A percentile compares a stretch with the other conserved stretches of the same genome.
Conservation (phyloP, 1,140 invertebrate species). For the Oncopeltus fasciatus region DNA sequence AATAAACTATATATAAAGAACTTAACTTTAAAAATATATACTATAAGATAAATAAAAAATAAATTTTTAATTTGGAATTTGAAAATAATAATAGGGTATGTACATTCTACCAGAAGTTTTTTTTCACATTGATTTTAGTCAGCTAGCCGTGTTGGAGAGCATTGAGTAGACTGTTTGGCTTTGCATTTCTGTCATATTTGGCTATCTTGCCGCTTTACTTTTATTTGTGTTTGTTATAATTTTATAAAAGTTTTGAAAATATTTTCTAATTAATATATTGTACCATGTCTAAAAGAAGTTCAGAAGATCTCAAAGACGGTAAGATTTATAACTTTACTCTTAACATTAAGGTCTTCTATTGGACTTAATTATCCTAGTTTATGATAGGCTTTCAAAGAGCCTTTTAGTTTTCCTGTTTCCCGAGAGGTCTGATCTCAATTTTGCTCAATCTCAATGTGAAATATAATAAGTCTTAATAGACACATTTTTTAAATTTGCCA, state of each 20-base stretch:
- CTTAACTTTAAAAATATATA: too few relatives aligned
- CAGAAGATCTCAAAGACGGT: constrained; percentile 2
- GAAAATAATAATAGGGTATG: too few relatives aligned
- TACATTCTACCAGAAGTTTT: too few relatives aligned
- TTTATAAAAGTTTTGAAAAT: neutral
- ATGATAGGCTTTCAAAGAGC: neutral
- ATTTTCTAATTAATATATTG: neutral
- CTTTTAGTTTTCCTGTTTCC: neutral
- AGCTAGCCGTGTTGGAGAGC: neutral
- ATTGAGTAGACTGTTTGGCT: neutral
- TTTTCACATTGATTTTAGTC: constrained; percentile 3
- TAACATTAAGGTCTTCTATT: neutral
- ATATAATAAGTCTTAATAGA: constrained; percentile 9
- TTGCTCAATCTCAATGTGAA: neutral
- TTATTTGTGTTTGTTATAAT: neutral
- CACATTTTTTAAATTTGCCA: constrained; percentile 24
- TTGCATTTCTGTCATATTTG: too few relatives aligned
- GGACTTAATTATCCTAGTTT: too few relatives aligned
- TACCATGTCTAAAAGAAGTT: constrained; percentile 8
- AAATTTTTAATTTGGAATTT: too few relatives aligned
- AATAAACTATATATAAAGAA: too few relatives aligned
- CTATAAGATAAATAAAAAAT: too few relatives aligned
- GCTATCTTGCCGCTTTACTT: neutral
- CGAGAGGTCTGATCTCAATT: neutral
- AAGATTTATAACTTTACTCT: neutral